Evolutionary conservation across 2,113 vertebrate genomes (phyloP).

Genomic region (Brienomyrus longianalis): DNA sequence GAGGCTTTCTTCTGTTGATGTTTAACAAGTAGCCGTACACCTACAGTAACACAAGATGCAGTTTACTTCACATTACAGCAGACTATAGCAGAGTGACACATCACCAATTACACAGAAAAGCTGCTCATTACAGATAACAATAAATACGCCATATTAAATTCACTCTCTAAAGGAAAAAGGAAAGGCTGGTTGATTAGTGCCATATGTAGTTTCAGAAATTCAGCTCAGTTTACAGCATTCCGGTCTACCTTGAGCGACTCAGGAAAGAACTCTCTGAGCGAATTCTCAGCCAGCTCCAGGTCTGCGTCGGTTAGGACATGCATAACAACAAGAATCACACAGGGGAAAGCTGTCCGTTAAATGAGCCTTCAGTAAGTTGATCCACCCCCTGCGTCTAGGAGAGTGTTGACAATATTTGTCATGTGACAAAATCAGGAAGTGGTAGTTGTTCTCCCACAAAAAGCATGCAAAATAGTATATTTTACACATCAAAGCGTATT

Average conservation of each 20-base stretch:
- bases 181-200: background rate
- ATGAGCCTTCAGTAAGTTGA: background rate
- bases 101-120: background rate
- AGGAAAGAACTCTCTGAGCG: conserved; percentile 9
- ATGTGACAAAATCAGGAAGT: conserved; percentile 10
- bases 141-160: background rate
- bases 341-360: background rate
- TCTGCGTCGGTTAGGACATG: background rate
- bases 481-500: background rate
- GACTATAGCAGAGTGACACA: background rate
- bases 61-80: background rate
- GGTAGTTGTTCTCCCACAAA: background rate
- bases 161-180: background rate
- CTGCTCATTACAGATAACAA: background rate
- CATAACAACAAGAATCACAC: background rate
- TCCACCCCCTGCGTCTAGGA: background rate
- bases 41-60: conserved; percentile 6
- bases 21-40: conserved; percentile 33
- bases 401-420: background rate
- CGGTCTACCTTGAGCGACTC: conserved; percentile 12
- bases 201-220: background rate
- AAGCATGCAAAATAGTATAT: background rate
- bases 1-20: conserved; percentile 28
- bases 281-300: background rate
- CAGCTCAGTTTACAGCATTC: background rate